Base-by-base conservation (phyloP, 2,797 vertebrate genomes). In the Rhodeus uyekii region DNA sequence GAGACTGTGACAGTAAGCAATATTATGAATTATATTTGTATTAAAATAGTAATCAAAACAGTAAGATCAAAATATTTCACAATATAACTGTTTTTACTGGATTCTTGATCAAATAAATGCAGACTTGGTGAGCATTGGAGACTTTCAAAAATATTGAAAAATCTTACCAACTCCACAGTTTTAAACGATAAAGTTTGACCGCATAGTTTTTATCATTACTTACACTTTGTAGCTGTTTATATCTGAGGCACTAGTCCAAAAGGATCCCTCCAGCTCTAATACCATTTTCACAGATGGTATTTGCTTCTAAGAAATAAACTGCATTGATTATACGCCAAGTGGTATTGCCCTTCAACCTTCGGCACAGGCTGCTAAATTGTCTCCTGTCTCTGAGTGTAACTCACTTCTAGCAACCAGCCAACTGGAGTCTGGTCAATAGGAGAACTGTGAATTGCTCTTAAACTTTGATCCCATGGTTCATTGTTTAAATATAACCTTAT, bases 251-350 rank as follows among this genome's bases (percentile, higher is more conserved):
- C 61, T 48, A 44, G 38, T 79, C 48, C 69, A 80, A 64, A 63
- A 60, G 61, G 34, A 69, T 61, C 60, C 50, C 69, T 78, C 50
- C 39, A 69, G 22, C 58, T 64, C 64, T 50, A 42, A 50, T 55
- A 32, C 24, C 29, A 48, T 29, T 80, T 19, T 71, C 58, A 32
- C 38, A 61, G 69, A 60, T 71, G 65, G 58, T 69, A 67, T 65
- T 36, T 69, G 39, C 73, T 60, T 32, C 14, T 75, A n/a, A 36
- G 38, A 78, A 60, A 58, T 72, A 68, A 86, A 78, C 60, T n/a
- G 55, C 69, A 80, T 83, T 80, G 85, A 81, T 77, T 64, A 65
- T 77, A 77, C 61, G 50, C 72, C 78, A 78, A 73, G 58, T 27
- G 71, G 44, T 60, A 77, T 55, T 76, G 38, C 76, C 78, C 84